Base-by-base conservation (phyloP, 2,797 vertebrate species). In the Gephyroberyx darwinii region DNA sequence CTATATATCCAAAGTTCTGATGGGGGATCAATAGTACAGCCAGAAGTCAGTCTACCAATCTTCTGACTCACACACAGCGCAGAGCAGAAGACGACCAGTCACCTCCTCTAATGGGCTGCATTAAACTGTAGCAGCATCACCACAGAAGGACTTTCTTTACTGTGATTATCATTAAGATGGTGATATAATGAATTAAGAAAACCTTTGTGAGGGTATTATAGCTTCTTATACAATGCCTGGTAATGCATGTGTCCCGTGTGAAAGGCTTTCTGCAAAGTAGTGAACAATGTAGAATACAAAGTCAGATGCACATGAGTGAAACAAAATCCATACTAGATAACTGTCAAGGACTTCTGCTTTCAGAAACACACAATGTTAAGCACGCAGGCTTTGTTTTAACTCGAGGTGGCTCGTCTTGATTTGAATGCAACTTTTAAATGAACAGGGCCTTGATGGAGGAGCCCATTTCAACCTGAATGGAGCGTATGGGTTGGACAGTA, bases 1-100 rank as follows among this genome's bases (percentile, higher is more conserved):
- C n/a, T 58, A 58, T 81, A 78, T 74, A 85, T 86, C 74, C 51
- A 79, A 69, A 78, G 71, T 77, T 83, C 43, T 82, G 84, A 82
- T 78, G 80, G 69, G 65, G 77, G 85, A 88, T 89, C 87, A 86
- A 87, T 86, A 84, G 69, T 17, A 13, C 47, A 26, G 74, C 55
- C 69, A 78, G 78, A 67, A 69, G 79, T 61, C 10, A 69, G 79
- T 61, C 10, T 1, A 88, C 75, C 65, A 68, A 78, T 88, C 70
- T 63, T 70, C 48, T 71, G 76, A 71, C 56, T 76, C 72, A 74
- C 73, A 10, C 77, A 61, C 50, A 58, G 65, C 58, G 47, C 60
- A 74, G 50, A 47, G 52, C 71, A 62, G 48, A 73, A 47, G 30
- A 55, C 51, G 48, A 65, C n/a, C 65, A 68, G 65, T 45, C 58